Evolutionary conservation across 53 echinoderm and acorn worm species (phyloP), one percentile per base, ranked within the genome.

Genomic region (Paelopatides confundens): DNA sequence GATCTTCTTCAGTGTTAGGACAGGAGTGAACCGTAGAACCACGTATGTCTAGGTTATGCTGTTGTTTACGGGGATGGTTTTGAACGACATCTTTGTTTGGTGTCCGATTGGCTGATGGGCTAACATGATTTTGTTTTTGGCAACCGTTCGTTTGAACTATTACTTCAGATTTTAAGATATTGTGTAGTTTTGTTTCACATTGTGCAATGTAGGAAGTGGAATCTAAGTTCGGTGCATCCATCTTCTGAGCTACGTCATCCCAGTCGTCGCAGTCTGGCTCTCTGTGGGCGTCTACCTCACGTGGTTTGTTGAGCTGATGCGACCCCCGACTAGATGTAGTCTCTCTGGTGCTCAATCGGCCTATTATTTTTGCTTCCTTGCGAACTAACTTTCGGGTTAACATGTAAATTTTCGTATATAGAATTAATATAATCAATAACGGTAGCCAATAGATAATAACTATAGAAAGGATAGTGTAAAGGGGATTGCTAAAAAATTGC

Each of bases 391-490:
- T 92, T 13, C 96, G 83, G 35, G 96, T 96, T 34, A 96, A 66
- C 81, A 94, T 86, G 69, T 96, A 96, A 54, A 96, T 96, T 48
- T 90, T 90, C 32, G 89, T 91, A 51, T 96, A 96, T 49, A 96
- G 66, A 31, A 94, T 94, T 24, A 96, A 89, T 54, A 94, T 96
- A 15, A 96, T 89, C 1, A 96, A 58, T 21, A 96, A 82, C 5
- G 96, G 96, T 35, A 96, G 15, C 96, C 96, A 96, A 71, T 96
- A 96, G 30, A 94, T 92, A 32, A 96, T 65, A 27, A 96, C 90
- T 54, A 96, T 96, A 12, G 96, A 96, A 31, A 94, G 92, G 4
- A 94, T 90, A 4, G 96, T 96, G 82, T 93, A 96, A 31, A 83
- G 88, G 0, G 96, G 89, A 77, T 96, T 92, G 35, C 83, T 88